Percentiles rank a stretch among this genome's conserved stretches.
phyloP scores from a whole-genome alignment of 2,888 invertebrate genomes.

The Leucoma salicis region DNA sequence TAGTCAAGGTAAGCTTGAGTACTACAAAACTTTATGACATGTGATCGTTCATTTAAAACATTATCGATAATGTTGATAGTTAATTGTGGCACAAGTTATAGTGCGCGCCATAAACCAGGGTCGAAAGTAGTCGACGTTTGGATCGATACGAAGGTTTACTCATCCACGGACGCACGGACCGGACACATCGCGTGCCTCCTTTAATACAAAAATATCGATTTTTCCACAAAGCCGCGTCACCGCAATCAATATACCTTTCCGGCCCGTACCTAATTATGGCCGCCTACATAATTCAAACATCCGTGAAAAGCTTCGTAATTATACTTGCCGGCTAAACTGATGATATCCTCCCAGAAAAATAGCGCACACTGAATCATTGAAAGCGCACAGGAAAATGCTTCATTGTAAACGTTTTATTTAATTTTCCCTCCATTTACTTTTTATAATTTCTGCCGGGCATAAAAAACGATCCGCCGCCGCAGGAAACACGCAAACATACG shows the following conservation, averaged over 20 bases:
- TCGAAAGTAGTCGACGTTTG: conserved; percentile 59
- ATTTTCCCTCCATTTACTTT: conserved; percentile 82
- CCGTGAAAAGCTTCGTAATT: conserved; percentile 70
- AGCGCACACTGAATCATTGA: conserved; percentile 77
- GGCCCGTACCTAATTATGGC: conserved; percentile 79
- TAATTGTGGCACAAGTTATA: conserved; percentile 60
- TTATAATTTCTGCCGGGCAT: conserved; percentile 81
- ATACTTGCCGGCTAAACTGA: conserved; percentile 48
- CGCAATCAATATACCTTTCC: conserved; percentile 82
- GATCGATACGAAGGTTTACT: conserved; percentile 74
- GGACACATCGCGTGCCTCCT: conserved; percentile 79
- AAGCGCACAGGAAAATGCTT: conserved; percentile 80
- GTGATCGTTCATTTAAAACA: conserved; percentile 41
- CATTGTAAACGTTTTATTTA: conserved; percentile 82
- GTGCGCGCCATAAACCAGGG: conserved; percentile 67
- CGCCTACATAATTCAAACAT: conserved; percentile 78
- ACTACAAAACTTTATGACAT: conserved; percentile 13
- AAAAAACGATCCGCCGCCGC: conserved; percentile 81
- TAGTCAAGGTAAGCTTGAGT: no score
- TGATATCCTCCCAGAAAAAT: conserved; percentile 70
- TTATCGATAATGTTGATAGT: conserved; percentile 43
- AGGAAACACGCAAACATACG: conserved; percentile 74
- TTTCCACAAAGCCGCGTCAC: conserved; percentile 79
- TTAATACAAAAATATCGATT: conserved; percentile 81
- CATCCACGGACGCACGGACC: conserved; percentile 68